Conservation (phyloP, 2,113 vertebrate genomes). For the Stigmatopora argus region DNA sequence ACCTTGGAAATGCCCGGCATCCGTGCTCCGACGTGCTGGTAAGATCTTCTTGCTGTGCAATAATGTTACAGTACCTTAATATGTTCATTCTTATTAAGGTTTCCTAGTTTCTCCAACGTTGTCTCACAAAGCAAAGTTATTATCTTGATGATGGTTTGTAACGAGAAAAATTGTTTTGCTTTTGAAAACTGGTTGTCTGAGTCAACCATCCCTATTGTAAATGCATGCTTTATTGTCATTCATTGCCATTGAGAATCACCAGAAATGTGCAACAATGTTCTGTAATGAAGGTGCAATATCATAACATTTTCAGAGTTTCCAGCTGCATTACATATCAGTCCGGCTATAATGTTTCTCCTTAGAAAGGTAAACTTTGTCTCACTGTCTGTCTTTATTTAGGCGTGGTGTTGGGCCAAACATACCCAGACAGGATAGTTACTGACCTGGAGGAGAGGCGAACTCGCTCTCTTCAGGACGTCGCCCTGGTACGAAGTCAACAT, state of each 20-base stretch:
- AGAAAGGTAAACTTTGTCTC: neutral
- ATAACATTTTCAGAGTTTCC: neutral
- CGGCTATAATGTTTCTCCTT: neutral
- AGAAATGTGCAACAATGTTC: neutral
- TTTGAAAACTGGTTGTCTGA: too few relatives aligned
- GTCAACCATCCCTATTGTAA: too few relatives aligned
- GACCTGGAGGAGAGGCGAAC: slow-evolving; percentile 62
- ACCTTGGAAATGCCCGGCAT: slow-evolving; percentile 66
- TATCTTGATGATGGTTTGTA: too few relatives aligned
- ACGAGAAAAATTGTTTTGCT: too few relatives aligned
- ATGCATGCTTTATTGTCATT: too few relatives aligned
- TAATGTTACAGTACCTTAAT: too few relatives aligned
- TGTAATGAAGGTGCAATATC: neutral
- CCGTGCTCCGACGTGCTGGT: slow-evolving; percentile 63
- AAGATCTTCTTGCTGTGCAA: slow-evolving; percentile 11
- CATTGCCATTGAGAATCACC: too few relatives aligned
- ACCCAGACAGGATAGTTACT: slow-evolving; percentile 56
- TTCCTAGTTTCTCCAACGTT: too few relatives aligned
- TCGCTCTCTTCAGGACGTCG: slow-evolving; percentile 65
- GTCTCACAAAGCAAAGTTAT: too few relatives aligned
- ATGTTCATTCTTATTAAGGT: too few relatives aligned
- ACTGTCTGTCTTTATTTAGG: slow-evolving; percentile 28
- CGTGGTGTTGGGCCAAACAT: slow-evolving; percentile 58
- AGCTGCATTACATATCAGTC: neutral
- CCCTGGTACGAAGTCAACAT: slow-evolving; percentile 48